phyloP scores from a whole-genome alignment of 2,888 invertebrate genomes.

The Andrena dorsata region DNA sequence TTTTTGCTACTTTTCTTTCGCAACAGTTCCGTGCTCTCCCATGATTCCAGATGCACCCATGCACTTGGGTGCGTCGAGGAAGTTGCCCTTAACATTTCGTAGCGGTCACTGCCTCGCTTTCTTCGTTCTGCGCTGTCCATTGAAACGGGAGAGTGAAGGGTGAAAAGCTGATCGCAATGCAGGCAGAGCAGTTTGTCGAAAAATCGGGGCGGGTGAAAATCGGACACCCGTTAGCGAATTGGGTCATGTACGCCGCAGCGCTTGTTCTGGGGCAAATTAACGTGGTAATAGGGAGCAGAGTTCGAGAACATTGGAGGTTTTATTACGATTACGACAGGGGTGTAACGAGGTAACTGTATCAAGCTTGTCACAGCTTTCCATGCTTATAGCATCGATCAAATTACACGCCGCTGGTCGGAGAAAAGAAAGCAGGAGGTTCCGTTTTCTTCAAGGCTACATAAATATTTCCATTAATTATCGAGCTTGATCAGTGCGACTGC shows the following conservation, averaged over 20 bases:
- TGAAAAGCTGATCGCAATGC: not conserved
- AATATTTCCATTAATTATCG: not conserved
- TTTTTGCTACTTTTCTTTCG: conserved; percentile 27
- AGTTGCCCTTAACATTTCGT: not conserved
- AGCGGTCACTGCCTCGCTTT: not conserved
- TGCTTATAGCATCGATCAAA: conserved; percentile 49
- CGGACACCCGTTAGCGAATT: conserved; percentile 69
- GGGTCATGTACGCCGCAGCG: conserved; percentile 58
- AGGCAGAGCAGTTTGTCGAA: not conserved
- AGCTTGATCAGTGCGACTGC: not conserved
- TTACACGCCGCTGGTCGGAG: conserved; percentile 25
- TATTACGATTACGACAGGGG: conserved; percentile 71
- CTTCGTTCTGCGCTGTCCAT: not conserved
- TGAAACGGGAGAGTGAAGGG: not conserved
- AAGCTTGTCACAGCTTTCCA: conserved; percentile 63
- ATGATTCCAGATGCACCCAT: not conserved
- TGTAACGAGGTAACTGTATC: conserved; percentile 73
- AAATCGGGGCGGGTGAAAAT: conserved; percentile 22
- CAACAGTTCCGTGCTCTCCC: conserved; percentile 4
- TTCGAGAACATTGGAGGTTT: conserved; percentile 68
- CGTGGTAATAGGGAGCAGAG: conserved; percentile 70
- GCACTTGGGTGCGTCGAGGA: not conserved
- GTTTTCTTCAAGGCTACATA: not conserved
- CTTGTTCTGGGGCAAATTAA: conserved; percentile 71
- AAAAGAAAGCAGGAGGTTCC: not conserved